Conservation (phyloP, 2,888 invertebrate genomes). For the Graphium colonna region DNA sequence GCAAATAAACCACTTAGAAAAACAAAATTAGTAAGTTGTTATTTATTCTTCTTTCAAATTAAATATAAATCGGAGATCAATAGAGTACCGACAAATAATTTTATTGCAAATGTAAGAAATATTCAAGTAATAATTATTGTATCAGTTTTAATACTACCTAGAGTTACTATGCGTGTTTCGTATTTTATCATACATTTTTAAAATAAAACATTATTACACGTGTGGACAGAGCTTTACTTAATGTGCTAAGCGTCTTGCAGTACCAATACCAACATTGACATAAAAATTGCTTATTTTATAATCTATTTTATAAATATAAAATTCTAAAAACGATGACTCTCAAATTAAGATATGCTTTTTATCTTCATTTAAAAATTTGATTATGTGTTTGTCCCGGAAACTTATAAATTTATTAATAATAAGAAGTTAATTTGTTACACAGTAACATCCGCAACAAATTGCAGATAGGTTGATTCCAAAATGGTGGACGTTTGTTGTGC, state of each 20-base stretch:
- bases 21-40: too few relatives aligned
- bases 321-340: background rate
- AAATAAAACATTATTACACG: background rate
- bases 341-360: background rate
- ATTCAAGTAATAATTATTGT: too few relatives aligned
- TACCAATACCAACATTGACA: conserved; percentile 17
- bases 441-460: conserved; percentile 49
- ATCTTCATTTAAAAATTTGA: conserved; percentile 1
- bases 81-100: too few relatives aligned
- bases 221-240: background rate
- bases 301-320: conserved; percentile 18
- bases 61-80: too few relatives aligned
- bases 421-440: conserved; percentile 32
- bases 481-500: conserved; percentile 81
- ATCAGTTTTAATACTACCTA: too few relatives aligned
- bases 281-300: conserved; percentile 8
- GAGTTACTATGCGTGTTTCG: too few relatives aligned
- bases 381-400: background rate
- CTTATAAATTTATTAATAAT: conserved; percentile 7
- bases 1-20: too few relatives aligned
- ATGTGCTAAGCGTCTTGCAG: background rate
- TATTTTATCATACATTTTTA: too few relatives aligned
- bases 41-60: too few relatives aligned
- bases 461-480: conserved; percentile 67
- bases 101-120: too few relatives aligned